Percentiles rank a stretch among this genome's conserved stretches.
phyloP scores from a whole-genome alignment of 2,113 vertebrate genomes.

The Pygoscelis antarcticus region DNA sequence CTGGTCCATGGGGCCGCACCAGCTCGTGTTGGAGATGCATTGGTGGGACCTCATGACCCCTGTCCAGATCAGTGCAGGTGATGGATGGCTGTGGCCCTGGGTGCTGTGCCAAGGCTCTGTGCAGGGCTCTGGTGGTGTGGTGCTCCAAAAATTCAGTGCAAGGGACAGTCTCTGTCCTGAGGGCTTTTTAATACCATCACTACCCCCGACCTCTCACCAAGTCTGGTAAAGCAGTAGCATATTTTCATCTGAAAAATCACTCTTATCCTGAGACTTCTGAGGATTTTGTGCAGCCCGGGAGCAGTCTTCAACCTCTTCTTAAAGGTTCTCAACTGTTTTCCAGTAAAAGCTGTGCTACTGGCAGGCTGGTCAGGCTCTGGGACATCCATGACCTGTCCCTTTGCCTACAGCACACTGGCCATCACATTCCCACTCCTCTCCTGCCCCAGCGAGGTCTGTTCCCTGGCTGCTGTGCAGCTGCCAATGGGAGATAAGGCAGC shows the following conservation, averaged over 20 bases:
- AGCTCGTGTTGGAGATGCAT: rapidly evolving
- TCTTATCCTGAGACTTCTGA: background rate
- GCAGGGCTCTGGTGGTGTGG: background rate
- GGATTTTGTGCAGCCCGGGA: background rate
- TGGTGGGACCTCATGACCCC: background rate
- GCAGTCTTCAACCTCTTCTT: background rate
- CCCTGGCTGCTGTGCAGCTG: background rate
- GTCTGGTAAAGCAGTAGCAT: background rate
- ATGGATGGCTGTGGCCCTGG: background rate
- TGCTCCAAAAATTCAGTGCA: background rate
- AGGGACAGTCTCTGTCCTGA: background rate
- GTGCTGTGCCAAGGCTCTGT: background rate
- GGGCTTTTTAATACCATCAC: background rate
- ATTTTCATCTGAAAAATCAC: background rate
- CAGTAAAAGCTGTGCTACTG: background rate
- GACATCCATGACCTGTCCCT: background rate
- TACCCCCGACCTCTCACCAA: background rate
- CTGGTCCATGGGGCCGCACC: background rate
- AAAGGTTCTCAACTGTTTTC: background rate
- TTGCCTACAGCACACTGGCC: background rate
- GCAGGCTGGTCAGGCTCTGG: background rate
- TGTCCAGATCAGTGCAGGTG: background rate
- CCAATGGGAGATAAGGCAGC: background rate
- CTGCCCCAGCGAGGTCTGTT: background rate
- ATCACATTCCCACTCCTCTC: background rate